These are phyloP conservation scores for Bursaphelenchus mucronatus DNA, from an alignment of 1,140 invertebrate genomes.

Conservation along the genomic window DNA sequence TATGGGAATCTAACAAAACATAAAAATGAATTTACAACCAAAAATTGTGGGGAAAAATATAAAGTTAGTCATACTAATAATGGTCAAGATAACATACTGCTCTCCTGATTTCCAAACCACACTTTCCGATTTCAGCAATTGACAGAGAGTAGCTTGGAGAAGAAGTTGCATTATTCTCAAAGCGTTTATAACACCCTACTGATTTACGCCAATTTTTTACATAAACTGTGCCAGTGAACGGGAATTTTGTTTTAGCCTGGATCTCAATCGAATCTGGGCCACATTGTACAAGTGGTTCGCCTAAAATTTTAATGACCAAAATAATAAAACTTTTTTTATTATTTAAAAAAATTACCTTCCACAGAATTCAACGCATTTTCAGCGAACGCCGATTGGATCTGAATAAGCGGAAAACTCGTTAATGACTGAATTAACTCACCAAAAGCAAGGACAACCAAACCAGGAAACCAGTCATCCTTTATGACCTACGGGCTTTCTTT, in stretches of 20 bases:
- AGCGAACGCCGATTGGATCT: too few species aligned
- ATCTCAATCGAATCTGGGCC: slow-evolving; percentile 15
- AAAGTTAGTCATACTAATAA: background rate
- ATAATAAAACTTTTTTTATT: too few species aligned
- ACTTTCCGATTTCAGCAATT: too few species aligned
- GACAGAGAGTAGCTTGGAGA: background rate
- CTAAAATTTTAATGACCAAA: background rate
- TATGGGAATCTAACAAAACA: slow-evolving; percentile 9
- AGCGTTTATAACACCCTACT: background rate
- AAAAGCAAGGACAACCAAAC: too few species aligned
- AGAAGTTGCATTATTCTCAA: background rate
- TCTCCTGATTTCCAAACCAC: too few species aligned
- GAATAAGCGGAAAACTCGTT: too few species aligned
- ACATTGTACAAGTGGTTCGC: slow-evolving; percentile 15
- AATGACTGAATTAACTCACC: too few species aligned
- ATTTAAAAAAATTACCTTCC: too few species aligned
- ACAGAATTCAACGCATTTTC: too few species aligned
- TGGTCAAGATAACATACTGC: too few species aligned
- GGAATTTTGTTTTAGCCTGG: background rate
- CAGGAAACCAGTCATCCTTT: too few species aligned
- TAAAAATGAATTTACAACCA: background rate
- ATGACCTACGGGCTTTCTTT: too few species aligned
- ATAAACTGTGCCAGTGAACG: slow-evolving; percentile 11
- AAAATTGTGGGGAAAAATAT: background rate
- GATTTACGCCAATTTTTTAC: slow-evolving; percentile 17